Percentiles rank a stretch among this genome's conserved stretches.
Evolutionary conservation across 2,797 vertebrate genomes (phyloP).

Genomic region (Semotilus atromaculatus): DNA sequence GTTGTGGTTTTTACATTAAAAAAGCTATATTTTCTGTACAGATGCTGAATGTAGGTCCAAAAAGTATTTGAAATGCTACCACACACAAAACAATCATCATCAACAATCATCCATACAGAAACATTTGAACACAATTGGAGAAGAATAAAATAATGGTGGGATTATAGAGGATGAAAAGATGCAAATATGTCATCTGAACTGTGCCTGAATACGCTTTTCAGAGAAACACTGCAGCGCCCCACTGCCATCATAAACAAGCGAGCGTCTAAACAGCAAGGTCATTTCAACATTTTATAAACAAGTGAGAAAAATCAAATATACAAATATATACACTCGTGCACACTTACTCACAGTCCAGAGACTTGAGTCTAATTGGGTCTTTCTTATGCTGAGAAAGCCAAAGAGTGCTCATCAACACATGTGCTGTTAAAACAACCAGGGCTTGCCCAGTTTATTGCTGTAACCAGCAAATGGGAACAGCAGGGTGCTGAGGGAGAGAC

Average conservation of each 20-base stretch:
- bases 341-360: constrained; percentile 6
- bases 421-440: constrained; percentile 43
- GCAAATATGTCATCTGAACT: neutral
- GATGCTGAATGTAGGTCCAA: neutral
- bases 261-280: constrained; percentile 16
- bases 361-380: constrained; percentile 42
- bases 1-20: neutral
- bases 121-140: neutral
- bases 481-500: constrained; percentile 43
- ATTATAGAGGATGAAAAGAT: neutral
- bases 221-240: neutral
- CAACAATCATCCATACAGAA: neutral
- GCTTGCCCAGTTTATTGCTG: constrained; percentile 44
- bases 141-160: neutral
- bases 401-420: constrained; percentile 53
- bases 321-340: constrained; percentile 8
- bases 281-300: constrained; percentile 35
- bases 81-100: too few relatives aligned
- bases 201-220: neutral
- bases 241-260: neutral
- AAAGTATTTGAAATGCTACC: neutral
- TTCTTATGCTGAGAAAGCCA: constrained; percentile 43
- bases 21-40: neutral
- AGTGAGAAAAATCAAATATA: neutral
- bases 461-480: constrained; percentile 53